Percentiles rank a stretch among this genome's conserved stretches.
Conservation (phyloP, 2,113 vertebrate species). For the human region DNA sequence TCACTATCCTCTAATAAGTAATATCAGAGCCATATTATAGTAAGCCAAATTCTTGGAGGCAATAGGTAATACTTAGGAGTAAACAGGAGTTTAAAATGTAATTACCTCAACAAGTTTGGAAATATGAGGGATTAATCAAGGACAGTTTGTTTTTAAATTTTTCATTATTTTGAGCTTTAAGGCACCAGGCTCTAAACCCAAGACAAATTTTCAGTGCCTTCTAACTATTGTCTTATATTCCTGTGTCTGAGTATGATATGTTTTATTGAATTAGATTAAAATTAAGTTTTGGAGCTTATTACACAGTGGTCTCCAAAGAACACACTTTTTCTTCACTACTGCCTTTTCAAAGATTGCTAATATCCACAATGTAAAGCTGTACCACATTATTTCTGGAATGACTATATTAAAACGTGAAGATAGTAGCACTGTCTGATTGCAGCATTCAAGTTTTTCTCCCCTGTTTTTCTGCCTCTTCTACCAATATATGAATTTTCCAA, state of each 20-base stretch:
- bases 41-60: slow-evolving; percentile 22
- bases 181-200: background rate
- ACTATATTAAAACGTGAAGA: background rate
- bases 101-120: slow-evolving; percentile 58
- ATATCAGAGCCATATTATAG: slow-evolving; percentile 8
- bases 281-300: slow-evolving; percentile 57
- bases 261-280: slow-evolving; percentile 68
- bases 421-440: background rate
- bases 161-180: slow-evolving; percentile 53
- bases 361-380: background rate
- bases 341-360: slow-evolving; percentile 33
- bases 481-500: background rate
- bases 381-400: background rate
- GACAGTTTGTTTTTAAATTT: slow-evolving; percentile 46
- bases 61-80: slow-evolving; percentile 51
- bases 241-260: slow-evolving; percentile 24
- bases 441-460: background rate
- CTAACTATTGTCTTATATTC: slow-evolving; percentile 44
- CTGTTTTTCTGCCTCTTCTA: background rate
- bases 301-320: slow-evolving; percentile 9
- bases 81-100: slow-evolving; percentile 69
- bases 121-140: slow-evolving; percentile 47
- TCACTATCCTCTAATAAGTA: slow-evolving; percentile 27
- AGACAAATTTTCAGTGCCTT: slow-evolving; percentile 49
- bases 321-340: background rate